A percentile compares a stretch with the other conserved stretches of the same genome.
Evolutionary conservation across 1,140 invertebrate species (phyloP).

Genomic region (Leptinotarsa defecta): DNA sequence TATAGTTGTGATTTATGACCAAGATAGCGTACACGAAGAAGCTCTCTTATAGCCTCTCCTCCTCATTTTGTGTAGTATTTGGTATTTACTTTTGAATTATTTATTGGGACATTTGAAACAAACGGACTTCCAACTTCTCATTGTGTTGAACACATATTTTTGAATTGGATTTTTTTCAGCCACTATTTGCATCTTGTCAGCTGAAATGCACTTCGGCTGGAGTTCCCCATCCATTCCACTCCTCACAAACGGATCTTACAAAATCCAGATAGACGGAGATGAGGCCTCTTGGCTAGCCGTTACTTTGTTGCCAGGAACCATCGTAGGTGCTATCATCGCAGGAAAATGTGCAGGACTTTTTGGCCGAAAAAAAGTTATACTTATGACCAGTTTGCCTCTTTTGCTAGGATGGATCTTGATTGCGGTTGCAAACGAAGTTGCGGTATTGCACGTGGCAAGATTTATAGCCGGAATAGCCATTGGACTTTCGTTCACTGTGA

Average conservation of each 20-base stretch:
- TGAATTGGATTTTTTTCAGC: slow-evolving; percentile 28
- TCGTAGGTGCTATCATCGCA: slow-evolving; percentile 58
- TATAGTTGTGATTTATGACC: too few species aligned
- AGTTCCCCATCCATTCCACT: slow-evolving; percentile 47
- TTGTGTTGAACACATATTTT: too few species aligned
- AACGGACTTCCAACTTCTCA: too few species aligned
- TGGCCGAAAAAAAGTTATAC: slow-evolving; percentile 70
- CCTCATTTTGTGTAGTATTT: too few species aligned
- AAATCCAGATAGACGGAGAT: slow-evolving; percentile 59
- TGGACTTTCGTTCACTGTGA: slow-evolving; percentile 66
- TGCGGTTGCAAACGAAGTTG: slow-evolving; percentile 59
- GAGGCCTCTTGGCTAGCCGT: slow-evolving; percentile 68
- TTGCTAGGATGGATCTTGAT: slow-evolving; percentile 66
- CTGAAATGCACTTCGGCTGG: slow-evolving; percentile 52
- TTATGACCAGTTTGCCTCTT: slow-evolving; percentile 64
- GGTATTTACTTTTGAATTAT: too few species aligned
- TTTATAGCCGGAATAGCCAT: slow-evolving; percentile 66
- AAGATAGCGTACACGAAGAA: too few species aligned
- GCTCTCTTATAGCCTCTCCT: too few species aligned
- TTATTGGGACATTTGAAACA: too few species aligned
- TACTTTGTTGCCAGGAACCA: slow-evolving; percentile 54
- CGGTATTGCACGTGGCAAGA: slow-evolving; percentile 32
- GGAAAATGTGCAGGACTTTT: slow-evolving; percentile 58
- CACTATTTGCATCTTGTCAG: slow-evolving; percentile 44
- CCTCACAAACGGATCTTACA: slow-evolving; percentile 39